Evolutionary conservation across 2,888 invertebrate genomes (phyloP), one percentile per base, ranked within the genome.

Genomic region (Pinctada fucata): DNA sequence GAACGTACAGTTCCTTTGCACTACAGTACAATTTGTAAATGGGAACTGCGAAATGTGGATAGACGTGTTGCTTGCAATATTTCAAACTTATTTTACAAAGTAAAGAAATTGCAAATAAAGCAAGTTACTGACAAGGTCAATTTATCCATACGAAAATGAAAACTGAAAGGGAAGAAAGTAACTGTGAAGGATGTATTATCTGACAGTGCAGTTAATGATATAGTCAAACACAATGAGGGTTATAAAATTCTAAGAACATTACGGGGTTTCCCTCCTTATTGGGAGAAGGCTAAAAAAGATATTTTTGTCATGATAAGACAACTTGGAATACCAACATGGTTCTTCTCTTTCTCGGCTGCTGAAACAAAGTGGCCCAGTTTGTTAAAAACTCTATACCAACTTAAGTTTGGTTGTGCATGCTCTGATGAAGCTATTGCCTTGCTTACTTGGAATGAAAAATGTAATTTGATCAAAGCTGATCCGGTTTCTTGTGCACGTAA

Each of bases 221-320:
- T 82, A n/a, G 51, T 68, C 0, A 77, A 73, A 49, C 75, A 64
- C 2, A 79, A 83, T 83, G 83, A 84, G 50, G 83, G 84, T 10
- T 84, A 70, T 50, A 66, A 66, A 73, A 73, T 84, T 13, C 52
- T 84, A 6, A 64, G 81, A 71, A 73, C 47, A 5, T 48, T 85
- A 2, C 51, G 85, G 73, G 75, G 80, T 0, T 79, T 82, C 1
- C 88, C 86, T 5, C 81, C 83, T 45, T 86, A 84, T 68, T 87
- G 82, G 82, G 79, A 85, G 64, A 13, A 73, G 66, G 76, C 80
- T 2, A 83, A 84, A 74, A 85, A 80, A 69, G 81, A 85, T 50
- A 13, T 86, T 0, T 85, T 85, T 76, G 84, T 83, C 4, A 82
- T 83, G 82, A 84, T 86, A 0, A 51, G 83, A 16, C 85, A 87